Percentiles rank a stretch among this genome's conserved stretches.
These are phyloP conservation scores for Drosophila neocordata DNA, from an alignment of 1,140 invertebrate species.

Conservation along the genomic window DNA sequence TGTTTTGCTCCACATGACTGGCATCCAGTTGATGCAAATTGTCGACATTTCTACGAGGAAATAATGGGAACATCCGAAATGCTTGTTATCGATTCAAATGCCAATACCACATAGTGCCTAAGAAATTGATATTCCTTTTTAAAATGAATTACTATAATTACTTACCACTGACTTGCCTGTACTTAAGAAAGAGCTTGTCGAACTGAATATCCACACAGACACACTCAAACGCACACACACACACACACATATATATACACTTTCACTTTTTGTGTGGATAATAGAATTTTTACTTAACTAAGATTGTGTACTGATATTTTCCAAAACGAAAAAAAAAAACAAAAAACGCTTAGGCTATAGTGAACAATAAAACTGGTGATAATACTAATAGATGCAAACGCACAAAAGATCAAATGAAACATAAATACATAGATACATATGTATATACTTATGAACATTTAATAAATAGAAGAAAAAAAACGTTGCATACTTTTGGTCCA, in stretches of 20 bases:
- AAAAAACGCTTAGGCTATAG: constrained; percentile 54
- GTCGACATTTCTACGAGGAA: constrained; percentile 74
- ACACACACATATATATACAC: constrained; percentile 3
- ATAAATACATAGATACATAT: constrained; percentile 11
- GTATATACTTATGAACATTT: too few relatives aligned
- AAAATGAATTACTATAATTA: background rate
- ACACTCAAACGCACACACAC: constrained; percentile 7
- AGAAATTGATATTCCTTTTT: constrained; percentile 11
- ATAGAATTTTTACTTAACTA: constrained; percentile 13
- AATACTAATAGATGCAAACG: constrained; percentile 61
- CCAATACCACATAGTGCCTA: constrained; percentile 66
- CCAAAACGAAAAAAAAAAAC: constrained; percentile 26
- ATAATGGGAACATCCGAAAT: constrained; percentile 79
- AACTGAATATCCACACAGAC: constrained; percentile 42
- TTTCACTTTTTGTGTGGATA: constrained; percentile 13
- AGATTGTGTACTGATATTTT: constrained; percentile 70
- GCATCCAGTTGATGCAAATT: constrained; percentile 78
- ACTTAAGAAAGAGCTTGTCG: constrained; percentile 47
- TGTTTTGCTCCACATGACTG: constrained; percentile 77
- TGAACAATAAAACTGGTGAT: constrained; percentile 75
- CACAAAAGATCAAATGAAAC: background rate
- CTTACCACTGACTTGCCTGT: constrained; percentile 22
- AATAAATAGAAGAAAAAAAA: background rate
- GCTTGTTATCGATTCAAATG: constrained; percentile 67
- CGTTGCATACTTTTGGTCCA: constrained; percentile 36